A percentile compares a stretch with the other conserved stretches of the same genome.
Conservation (phyloP, 1,140 invertebrate species). For the Eumeta japonica region DNA sequence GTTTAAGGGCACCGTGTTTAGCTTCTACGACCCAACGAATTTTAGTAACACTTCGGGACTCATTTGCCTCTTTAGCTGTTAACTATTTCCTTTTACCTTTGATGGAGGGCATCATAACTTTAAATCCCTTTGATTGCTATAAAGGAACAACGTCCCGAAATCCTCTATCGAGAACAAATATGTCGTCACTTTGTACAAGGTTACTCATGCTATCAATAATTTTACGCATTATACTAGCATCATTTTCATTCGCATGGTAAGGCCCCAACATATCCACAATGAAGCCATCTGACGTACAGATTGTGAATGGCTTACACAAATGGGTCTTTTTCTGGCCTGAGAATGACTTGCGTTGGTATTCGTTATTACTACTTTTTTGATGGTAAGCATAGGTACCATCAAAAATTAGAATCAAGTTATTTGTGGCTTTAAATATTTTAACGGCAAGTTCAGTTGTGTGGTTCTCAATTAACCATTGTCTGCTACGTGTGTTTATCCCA, state of each 20-base stretch:
- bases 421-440: slow-evolving; percentile 5
- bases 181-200: background rate
- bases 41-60: background rate
- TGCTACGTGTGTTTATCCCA: slow-evolving; percentile 1
- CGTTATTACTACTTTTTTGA: slow-evolving; percentile 25
- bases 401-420: slow-evolving; percentile 14
- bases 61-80: slow-evolving; percentile 1
- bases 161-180: background rate
- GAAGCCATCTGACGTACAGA: slow-evolving; percentile 24
- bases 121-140: background rate
- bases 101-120: slow-evolving; percentile 3
- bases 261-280: slow-evolving; percentile 15
- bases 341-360: slow-evolving; percentile 24
- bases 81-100: slow-evolving; percentile 1
- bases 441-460: background rate
- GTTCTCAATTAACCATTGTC: slow-evolving; percentile 1
- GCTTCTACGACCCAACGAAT: no score
- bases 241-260: slow-evolving; percentile 1
- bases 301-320: slow-evolving; percentile 22
- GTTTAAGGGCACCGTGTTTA: slow-evolving; percentile 1
- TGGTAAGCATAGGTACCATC: slow-evolving; percentile 24
- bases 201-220: background rate
- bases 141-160: slow-evolving; percentile 1
- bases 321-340: slow-evolving; percentile 26
- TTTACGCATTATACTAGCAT: slow-evolving; percentile 2